phyloP scores from a whole-genome alignment of 2,888 invertebrate species.

The Cephalotes varians region DNA sequence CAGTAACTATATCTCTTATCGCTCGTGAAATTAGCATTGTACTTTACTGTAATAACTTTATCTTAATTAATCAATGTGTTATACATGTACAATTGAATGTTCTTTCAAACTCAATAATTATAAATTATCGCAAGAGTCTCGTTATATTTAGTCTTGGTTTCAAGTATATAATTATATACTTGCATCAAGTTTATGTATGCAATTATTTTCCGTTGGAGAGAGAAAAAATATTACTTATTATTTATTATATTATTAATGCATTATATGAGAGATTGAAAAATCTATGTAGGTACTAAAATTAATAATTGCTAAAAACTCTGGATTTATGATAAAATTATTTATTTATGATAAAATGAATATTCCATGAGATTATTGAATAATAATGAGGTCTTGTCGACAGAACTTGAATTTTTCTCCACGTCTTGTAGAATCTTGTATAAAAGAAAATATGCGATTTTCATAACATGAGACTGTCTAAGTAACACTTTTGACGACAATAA shows the following conservation, averaged over 20 bases:
- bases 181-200: background rate
- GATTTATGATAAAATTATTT: conserved; percentile 10
- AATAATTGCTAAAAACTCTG: conserved; percentile 10
- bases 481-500: conserved; percentile 70
- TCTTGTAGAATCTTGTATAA: background rate
- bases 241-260: background rate
- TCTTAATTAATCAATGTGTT: conserved; percentile 1
- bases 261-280: background rate
- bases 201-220: background rate
- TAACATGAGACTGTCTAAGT: conserved; percentile 54
- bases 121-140: background rate
- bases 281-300: background rate
- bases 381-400: conserved; percentile 72
- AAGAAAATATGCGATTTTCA: background rate
- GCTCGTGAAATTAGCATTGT: conserved; percentile 22
- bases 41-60: background rate
- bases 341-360: conserved; percentile 48
- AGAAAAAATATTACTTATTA: conserved; percentile 1
- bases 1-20: conserved; percentile 1
- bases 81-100: conserved; percentile 5
- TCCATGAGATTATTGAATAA: conserved; percentile 77
- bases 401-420: background rate
- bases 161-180: background rate
- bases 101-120: background rate
- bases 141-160: background rate